Evolutionary conservation across 2,113 vertebrate genomes (phyloP).

Genomic region (Piaya cayana): DNA sequence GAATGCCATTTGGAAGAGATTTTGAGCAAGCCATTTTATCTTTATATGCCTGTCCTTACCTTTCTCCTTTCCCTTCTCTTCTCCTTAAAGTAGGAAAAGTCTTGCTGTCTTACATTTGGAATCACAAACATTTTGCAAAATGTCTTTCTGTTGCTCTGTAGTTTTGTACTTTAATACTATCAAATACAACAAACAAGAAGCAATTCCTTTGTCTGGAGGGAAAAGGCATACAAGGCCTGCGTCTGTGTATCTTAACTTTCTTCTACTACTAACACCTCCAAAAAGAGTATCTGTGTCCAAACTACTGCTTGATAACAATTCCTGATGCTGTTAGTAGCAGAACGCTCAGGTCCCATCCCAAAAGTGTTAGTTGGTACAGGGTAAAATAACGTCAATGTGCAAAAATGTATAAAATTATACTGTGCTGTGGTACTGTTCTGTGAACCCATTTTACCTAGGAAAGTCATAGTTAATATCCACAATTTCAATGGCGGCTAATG

Average conservation of each 20-base stretch:
- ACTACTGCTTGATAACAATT: background rate
- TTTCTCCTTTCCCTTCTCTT: background rate
- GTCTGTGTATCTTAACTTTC: background rate
- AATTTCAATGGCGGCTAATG: background rate
- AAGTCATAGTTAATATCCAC: background rate
- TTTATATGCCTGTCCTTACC: background rate
- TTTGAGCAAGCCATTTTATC: background rate
- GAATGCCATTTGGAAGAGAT: background rate
- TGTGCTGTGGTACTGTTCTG: background rate
- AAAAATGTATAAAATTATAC: background rate
- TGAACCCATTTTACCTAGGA: background rate
- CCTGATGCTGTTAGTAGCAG: background rate
- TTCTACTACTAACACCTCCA: background rate
- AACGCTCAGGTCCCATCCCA: fast-evolving
- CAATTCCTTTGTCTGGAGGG: background rate
- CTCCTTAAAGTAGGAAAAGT: background rate
- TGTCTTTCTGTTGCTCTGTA: background rate
- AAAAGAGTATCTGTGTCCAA: background rate
- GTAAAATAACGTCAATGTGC: fast-evolving
- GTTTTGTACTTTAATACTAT: background rate
- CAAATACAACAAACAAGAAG: background rate
- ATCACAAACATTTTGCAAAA: background rate
- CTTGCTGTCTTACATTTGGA: background rate
- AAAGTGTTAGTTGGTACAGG: background rate
- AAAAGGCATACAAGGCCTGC: background rate